Base-by-base conservation (phyloP, 1,140 invertebrate genomes). In the Proales similis region DNA sequence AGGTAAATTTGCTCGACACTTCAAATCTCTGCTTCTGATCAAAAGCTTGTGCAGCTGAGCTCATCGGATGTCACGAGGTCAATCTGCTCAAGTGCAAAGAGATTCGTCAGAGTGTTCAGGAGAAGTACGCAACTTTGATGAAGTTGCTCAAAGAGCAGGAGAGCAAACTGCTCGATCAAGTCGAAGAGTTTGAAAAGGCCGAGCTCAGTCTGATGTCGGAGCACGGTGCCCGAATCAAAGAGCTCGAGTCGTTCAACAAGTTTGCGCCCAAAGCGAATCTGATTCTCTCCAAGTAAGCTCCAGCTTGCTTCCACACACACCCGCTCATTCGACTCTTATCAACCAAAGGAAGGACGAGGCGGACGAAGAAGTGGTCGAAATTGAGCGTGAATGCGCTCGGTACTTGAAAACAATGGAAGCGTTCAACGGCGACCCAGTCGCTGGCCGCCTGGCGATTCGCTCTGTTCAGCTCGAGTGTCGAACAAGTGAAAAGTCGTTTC, bases 331-430 rank as follows among this genome's bases (percentile, higher is more conserved):
- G 14, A 36, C 42, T 53, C 9, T 57, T 39, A n/a, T 61, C 26
- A 22, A 29, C 33, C 47, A 6, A 19, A 61, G 57, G 1, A 61
- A 61, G 47, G 39, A 61, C 19, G 57, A 61, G 38, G 47, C 57
- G 2, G 57, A 61, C 27, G 26, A 32, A 61, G 57, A 61, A 46
- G 42, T 45, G 1, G 27, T 61, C 29, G 39, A 29, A 4, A 61
- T 61, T 6, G n/a, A 19, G 2, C 36, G 20, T n/a, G 20, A 39
- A 39, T 39, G 36, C 4, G 36, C n/a, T 3, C n/a, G 20, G n/a
- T 39, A 39, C 20, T n/a, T 39, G 2, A 3, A 14, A 2, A 39
- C n/a, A 14, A 39, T 39, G n/a, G 20, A 39, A 14, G 36, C n/a
- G n/a, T 19, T 39, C 20, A n/a, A 39, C n/a, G 20, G 36, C 20